Evolutionary conservation across 2,888 invertebrate species (phyloP).

Genomic region (Lucinisca nassula): DNA sequence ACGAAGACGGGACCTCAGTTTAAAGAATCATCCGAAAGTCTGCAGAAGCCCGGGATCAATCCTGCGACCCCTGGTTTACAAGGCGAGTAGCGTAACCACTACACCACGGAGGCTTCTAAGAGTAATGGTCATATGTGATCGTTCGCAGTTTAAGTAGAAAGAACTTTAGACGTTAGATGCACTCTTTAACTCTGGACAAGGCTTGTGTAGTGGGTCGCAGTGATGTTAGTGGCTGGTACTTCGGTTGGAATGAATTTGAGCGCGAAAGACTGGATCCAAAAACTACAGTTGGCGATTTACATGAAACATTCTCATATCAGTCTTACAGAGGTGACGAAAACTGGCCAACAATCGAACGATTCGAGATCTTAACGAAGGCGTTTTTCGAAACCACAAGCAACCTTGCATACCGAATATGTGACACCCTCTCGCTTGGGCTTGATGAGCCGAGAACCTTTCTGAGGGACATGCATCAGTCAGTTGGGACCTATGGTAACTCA

Average conservation of each 20-base stretch:
- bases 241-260: not conserved
- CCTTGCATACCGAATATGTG: conserved; percentile 13
- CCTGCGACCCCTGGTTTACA: too few relatives aligned
- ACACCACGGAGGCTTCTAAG: too few relatives aligned
- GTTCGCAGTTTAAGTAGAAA: too few relatives aligned
- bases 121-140: too few relatives aligned
- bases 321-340: not conserved
- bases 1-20: too few relatives aligned
- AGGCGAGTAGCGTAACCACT: too few relatives aligned
- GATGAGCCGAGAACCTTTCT: conserved; percentile 23
- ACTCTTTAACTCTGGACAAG: too few relatives aligned
- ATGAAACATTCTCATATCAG: not conserved
- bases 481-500: conserved; percentile 21
- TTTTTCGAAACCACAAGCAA: not conserved
- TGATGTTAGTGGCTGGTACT: too few relatives aligned
- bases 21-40: too few relatives aligned
- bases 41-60: too few relatives aligned
- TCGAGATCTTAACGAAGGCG: not conserved
- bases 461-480: conserved; percentile 26
- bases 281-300: not conserved
- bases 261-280: not conserved
- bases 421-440: conserved; percentile 40
- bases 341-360: not conserved
- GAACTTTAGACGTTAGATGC: too few relatives aligned
- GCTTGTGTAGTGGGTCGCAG: too few relatives aligned